Evolutionary conservation across 2,113 vertebrate species (phyloP).

Genomic region (Macaca nemestrina): DNA sequence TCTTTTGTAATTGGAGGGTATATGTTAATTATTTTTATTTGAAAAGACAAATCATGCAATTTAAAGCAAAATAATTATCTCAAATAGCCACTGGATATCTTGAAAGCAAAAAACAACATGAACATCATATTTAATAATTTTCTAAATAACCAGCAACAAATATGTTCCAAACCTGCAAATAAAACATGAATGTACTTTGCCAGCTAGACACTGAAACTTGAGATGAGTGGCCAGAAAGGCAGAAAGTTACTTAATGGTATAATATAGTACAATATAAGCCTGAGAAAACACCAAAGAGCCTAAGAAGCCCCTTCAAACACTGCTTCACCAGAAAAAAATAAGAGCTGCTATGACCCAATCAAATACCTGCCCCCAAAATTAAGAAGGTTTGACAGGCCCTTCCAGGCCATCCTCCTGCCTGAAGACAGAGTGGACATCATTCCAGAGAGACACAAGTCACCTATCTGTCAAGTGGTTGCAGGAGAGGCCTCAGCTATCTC

Average conservation of each 20-base stretch:
- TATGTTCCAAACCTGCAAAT: constrained; percentile 47
- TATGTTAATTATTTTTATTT: constrained; percentile 39
- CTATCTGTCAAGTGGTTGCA: neutral
- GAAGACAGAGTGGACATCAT: neutral
- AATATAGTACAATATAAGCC: constrained; percentile 37
- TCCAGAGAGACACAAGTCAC: neutral
- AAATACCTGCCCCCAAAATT: neutral
- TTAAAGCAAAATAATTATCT: constrained; percentile 49
- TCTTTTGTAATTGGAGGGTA: neutral
- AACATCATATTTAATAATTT: constrained; percentile 24
- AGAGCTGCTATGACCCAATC: neutral
- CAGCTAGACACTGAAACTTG: constrained; percentile 60
- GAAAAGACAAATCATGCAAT: constrained; percentile 37
- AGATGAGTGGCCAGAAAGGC: constrained; percentile 72
- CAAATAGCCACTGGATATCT: constrained; percentile 49
- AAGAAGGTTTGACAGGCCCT: neutral
- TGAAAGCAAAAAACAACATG: neutral
- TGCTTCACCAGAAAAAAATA: neutral
- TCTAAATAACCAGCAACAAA: constrained; percentile 62
- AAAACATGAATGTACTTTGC: constrained; percentile 37
- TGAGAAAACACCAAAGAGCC: constrained; percentile 60
- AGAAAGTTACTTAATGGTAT: constrained; percentile 61
- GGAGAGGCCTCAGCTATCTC: neutral
- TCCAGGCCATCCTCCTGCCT: neutral
- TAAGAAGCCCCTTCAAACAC: constrained; percentile 59